Base-by-base conservation (phyloP, 92 coral and sea anemone genomes). In the Zoanthus solanderi region DNA sequence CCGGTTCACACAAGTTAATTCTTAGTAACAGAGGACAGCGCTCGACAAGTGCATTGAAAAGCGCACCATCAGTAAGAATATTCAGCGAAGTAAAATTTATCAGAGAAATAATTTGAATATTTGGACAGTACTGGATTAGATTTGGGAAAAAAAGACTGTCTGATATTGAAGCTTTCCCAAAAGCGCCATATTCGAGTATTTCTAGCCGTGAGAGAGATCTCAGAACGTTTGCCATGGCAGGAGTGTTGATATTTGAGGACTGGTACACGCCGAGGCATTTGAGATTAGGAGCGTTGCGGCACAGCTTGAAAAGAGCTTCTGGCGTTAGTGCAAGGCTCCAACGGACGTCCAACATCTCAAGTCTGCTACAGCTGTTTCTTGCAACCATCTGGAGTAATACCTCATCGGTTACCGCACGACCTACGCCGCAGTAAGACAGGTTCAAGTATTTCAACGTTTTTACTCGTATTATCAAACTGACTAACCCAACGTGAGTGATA, bases 301-400 rank as follows among this genome's bases (percentile, higher is more conserved):
- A 92, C 69, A 97, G 77, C 78, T 93, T 92, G 69, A 92, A 93
- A 1, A 97, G 88, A 15, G 98, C 99, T 45, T 97, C 98, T 4
- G 99, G 99, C 1, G 98, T 97, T 31, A 97, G 85, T 11, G 98
- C 93, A 53, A 97, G 89, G 77, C 99, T 97, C 99, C 99, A 97
- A 9, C 99, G 92, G 17, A 97, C 98, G 84, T 97, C 99, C 74
- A 97, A 75, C 99, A 97, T 97, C 83, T 95, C 98, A 50, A 97
- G 89, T 42, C 89, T 85, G 18, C 88, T 84, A 30, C 99, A 91
- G 69, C 94, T 95, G 45, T 93, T 94, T 47, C 88, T 93, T 81
- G 96, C 78, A 3, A 96, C 95, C 96, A 97, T 97, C 77, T 96
- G 97, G 13, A 95, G 86, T 45, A 97, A 91, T 11, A 97, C 99